These are phyloP conservation scores for Pogonocherus hispidulus DNA, from an alignment of 2,888 invertebrate species.

Conservation along the genomic window DNA sequence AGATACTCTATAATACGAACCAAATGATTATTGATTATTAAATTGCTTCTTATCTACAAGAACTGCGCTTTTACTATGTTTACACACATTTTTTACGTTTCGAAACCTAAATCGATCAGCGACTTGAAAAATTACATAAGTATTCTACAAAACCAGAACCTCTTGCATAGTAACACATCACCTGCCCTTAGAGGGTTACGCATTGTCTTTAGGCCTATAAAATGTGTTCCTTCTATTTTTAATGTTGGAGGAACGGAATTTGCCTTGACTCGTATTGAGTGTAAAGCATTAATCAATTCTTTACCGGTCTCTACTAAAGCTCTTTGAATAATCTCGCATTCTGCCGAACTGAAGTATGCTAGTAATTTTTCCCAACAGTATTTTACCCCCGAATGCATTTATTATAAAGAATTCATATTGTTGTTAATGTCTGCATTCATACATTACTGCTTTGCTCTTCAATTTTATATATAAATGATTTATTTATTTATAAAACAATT, in stretches of 20 bases:
- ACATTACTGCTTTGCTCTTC: too few relatives aligned
- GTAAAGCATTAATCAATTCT: slow-evolving; percentile 3
- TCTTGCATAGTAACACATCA: not conserved
- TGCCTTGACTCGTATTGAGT: slow-evolving; percentile 16
- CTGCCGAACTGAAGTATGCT: not conserved
- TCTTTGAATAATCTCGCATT: not conserved
- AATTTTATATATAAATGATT: too few relatives aligned
- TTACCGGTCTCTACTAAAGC: not conserved
- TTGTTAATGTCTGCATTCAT: too few relatives aligned
- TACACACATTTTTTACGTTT: too few relatives aligned
- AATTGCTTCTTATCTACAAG: too few relatives aligned
- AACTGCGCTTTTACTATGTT: too few relatives aligned
- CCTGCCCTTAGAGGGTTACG: not conserved
- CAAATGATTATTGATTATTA: too few relatives aligned
- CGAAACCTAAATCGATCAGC: not conserved
- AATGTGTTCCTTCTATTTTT: slow-evolving; percentile 1
- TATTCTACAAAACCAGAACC: not conserved
- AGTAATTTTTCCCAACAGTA: not conserved
- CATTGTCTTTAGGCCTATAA: slow-evolving; percentile 3
- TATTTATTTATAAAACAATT: too few relatives aligned
- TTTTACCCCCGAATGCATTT: too few relatives aligned
- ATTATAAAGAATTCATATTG: too few relatives aligned
- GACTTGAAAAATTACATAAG: not conserved
- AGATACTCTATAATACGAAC: too few relatives aligned
- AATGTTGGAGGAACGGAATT: slow-evolving; percentile 8